These are phyloP conservation scores for Lasioglossum malachurum DNA, from an alignment of 2,888 invertebrate species.

Conservation along the genomic window DNA sequence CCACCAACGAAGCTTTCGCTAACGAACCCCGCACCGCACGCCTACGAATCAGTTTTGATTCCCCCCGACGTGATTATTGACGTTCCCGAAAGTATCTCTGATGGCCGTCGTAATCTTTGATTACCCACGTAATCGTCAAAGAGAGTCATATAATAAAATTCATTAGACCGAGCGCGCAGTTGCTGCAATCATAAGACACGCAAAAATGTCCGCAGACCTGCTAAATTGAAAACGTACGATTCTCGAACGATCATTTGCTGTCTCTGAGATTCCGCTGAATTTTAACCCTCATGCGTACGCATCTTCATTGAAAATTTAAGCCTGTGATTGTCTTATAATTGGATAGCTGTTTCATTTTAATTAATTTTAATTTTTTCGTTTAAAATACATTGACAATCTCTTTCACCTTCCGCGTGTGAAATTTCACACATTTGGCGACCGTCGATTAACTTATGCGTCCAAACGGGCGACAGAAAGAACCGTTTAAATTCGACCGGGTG, in stretches of 20 bases:
- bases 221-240: not conserved
- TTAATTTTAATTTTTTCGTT: not conserved
- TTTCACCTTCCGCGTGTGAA: no score
- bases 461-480: no score
- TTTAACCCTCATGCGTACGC: no score
- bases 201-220: not conserved
- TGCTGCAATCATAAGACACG: not conserved
- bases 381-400: not conserved
- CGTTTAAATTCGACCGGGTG: no score
- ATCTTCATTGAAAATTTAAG: no score
- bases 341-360: not conserved
- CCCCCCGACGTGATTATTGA: slow-evolving; percentile 12
- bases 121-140: slow-evolving; percentile 17
- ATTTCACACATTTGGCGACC: no score
- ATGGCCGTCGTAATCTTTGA: slow-evolving; percentile 11
- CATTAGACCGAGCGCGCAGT: not conserved
- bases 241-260: not conserved
- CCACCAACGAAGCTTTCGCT: slow-evolving; percentile 44
- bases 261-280: not conserved
- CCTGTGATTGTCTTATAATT: not conserved
- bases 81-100: not conserved
- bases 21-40: slow-evolving; percentile 43
- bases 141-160: not conserved
- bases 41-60: slow-evolving; percentile 38
- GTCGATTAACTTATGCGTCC: no score